A percentile compares a stretch with the other conserved stretches of the same genome.
Conservation (phyloP, 2,797 vertebrate genomes). For the Sebastes glaucus region DNA sequence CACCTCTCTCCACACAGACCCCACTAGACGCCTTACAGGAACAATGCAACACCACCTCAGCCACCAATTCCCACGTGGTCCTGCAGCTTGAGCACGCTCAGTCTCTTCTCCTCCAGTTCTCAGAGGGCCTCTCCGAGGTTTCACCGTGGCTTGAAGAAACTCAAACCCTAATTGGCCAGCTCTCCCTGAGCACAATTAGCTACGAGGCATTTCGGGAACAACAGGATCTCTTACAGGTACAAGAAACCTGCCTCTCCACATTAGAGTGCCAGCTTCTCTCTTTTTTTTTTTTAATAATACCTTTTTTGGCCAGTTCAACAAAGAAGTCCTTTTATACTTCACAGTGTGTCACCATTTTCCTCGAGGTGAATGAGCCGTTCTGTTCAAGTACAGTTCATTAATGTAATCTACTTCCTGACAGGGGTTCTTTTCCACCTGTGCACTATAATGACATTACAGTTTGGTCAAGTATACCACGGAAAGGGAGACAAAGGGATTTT, state of each 20-base stretch:
- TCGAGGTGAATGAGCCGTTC: constrained; percentile 30
- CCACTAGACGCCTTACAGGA: constrained; percentile 80
- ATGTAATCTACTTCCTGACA: constrained; percentile 36
- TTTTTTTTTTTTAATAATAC: neutral
- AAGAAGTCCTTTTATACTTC: constrained; percentile 58
- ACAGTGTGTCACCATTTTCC: constrained; percentile 4
- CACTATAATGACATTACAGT: constrained; percentile 7
- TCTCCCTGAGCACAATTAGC: constrained; percentile 79
- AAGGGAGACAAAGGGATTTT: neutral
- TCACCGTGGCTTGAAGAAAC: constrained; percentile 89
- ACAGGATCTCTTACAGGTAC: constrained; percentile 91
- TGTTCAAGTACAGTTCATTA: constrained; percentile 26
- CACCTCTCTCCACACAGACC: constrained; percentile 62
- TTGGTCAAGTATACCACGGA: constrained; percentile 3
- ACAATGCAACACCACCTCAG: constrained; percentile 79
- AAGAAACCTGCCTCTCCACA: constrained; percentile 22
- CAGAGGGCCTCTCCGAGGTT: constrained; percentile 85
- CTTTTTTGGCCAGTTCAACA: constrained; percentile 49
- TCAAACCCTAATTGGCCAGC: constrained; percentile 74
- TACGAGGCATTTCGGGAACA: constrained; percentile 88
- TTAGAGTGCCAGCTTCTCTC: constrained; percentile 37
- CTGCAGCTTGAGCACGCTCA: constrained; percentile 88
- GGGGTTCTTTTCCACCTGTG: constrained; percentile 5
- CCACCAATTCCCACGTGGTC: constrained; percentile 80
- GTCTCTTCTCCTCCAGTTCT: constrained; percentile 86